Evolutionary conservation across 2,113 vertebrate genomes (phyloP).

Genomic region (Brachyistius frenatus): DNA sequence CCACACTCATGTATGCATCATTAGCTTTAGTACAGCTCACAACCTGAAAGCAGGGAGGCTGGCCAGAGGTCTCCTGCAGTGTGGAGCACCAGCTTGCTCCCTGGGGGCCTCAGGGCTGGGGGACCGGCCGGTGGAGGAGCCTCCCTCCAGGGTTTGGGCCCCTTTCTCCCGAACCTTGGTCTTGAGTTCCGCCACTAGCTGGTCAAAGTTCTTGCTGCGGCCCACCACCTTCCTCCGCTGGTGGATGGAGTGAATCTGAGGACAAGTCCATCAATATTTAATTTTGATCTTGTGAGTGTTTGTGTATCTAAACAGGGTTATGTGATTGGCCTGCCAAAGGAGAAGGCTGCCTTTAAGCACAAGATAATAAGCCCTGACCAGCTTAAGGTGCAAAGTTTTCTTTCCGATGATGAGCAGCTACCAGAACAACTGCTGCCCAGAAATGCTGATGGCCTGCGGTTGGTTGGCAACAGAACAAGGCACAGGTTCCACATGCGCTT

Average conservation of each 20-base stretch:
- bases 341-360: too few species aligned
- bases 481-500: too few species aligned
- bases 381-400: too few species aligned
- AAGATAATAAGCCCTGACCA: too few species aligned
- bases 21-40: conserved; percentile 5
- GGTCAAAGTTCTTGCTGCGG: conserved; percentile 93
- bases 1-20: neutral
- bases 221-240: conserved; percentile 92
- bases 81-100: conserved; percentile 70
- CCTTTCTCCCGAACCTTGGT: conserved; percentile 89
- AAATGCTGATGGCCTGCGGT: too few species aligned
- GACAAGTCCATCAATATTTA: neutral
- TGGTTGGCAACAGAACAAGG: too few species aligned
- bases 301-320: too few species aligned
- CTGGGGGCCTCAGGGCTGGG: conserved; percentile 77
- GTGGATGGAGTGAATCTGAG: conserved; percentile 94
- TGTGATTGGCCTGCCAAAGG: neutral
- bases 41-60: conserved; percentile 89
- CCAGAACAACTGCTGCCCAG: too few species aligned
- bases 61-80: conserved; percentile 84
- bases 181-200: conserved; percentile 92
- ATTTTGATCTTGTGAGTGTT: neutral
- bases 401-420: too few species aligned
- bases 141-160: conserved; percentile 78
- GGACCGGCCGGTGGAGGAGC: conserved; percentile 63